phyloP scores from a whole-genome alignment of 2,113 vertebrate genomes.

The Hippocampus abdominalis region DNA sequence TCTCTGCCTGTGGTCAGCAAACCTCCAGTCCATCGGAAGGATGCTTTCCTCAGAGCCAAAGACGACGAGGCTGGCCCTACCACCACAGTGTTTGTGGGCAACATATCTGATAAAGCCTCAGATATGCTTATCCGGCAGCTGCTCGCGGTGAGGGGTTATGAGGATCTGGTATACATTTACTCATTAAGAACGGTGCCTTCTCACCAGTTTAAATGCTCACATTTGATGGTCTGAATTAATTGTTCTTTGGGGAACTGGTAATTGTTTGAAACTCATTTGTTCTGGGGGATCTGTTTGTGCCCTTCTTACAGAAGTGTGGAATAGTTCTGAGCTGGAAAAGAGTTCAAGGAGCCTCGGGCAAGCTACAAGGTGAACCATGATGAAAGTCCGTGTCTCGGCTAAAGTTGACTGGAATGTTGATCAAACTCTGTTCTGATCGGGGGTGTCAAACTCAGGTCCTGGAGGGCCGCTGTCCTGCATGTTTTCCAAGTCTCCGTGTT shows the following conservation, averaged over 20 bases:
- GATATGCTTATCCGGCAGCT: conserved; percentile 98
- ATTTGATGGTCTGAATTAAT: background rate
- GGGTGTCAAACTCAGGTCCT: too few species aligned
- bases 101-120: conserved; percentile 97
- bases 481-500: too few species aligned
- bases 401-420: background rate
- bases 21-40: conserved; percentile 83
- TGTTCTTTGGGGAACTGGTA: background rate
- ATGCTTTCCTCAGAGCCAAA: conserved; percentile 78
- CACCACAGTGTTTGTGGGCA: conserved; percentile 97
- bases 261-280: background rate
- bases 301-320: conserved; percentile 86
- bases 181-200: background rate
- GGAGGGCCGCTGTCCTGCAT: too few species aligned
- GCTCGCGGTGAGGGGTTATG: conserved; percentile 81
- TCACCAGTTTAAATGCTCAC: background rate
- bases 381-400: background rate
- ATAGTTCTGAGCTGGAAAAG: conserved; percentile 98
- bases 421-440: too few species aligned
- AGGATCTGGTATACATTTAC: background rate
- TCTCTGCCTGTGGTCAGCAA: conserved; percentile 90
- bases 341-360: conserved; percentile 97
- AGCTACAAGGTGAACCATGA: conserved; percentile 87
- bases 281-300: background rate
- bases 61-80: conserved; percentile 93